Conservation (phyloP, 2,113 vertebrate genomes). For the Crotalus viridis region DNA sequence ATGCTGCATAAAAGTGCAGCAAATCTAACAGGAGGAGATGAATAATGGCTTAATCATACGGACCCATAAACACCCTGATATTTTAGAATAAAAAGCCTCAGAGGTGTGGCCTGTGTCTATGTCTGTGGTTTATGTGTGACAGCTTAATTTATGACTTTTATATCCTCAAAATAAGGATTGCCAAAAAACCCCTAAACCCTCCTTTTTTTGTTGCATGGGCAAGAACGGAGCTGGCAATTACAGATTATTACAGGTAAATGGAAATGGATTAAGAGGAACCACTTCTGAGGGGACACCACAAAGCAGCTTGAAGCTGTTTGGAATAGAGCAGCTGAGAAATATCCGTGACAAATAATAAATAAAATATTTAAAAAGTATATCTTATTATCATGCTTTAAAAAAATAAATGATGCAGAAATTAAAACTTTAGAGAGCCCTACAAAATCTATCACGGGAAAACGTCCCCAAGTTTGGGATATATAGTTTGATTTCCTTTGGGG, state of each 20-base stretch:
- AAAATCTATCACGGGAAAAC: not conserved
- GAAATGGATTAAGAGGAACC: not conserved
- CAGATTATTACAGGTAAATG: not conserved
- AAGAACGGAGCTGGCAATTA: no score
- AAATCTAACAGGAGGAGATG: not conserved
- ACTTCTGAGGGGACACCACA: not conserved
- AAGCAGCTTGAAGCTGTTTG: not conserved
- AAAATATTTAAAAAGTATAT: not conserved
- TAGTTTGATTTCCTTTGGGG: not conserved
- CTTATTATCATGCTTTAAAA: not conserved
- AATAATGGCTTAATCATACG: not conserved
- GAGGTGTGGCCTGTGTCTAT: not conserved
- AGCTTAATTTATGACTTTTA: not conserved
- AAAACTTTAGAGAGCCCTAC: not conserved
- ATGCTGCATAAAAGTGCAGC: not conserved
- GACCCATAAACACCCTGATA: not conserved
- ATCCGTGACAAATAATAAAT: not conserved
- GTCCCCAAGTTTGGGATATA: not conserved
- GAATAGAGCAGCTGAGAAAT: not conserved
- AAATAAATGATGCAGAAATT: not conserved
- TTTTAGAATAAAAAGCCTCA: not conserved
- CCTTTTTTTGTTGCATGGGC: no score
- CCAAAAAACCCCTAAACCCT: no score
- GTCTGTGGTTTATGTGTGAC: not conserved
- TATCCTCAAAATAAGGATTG: not conserved